phyloP scores from a whole-genome alignment of 2,113 vertebrate species.

The human (Homo sapiens) region GRCh38 chr4:39319501-39320000 shows the following conservation, averaged over 20 bases:
- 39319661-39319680: neutral
- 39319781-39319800: neutral
- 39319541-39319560: neutral
- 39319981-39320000: neutral
- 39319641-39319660: neutral
- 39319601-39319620: neutral
- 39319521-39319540: neutral
- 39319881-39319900: neutral
- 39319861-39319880: neutral
- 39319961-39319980: neutral
- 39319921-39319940: neutral
- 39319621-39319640: slow-evolving; percentile 34
- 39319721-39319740: neutral
- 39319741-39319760: neutral
- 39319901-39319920: neutral
- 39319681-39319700: neutral
- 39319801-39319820: neutral
- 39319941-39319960: neutral
- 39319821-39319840: neutral
- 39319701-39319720: neutral
- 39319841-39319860: neutral
- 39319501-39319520: neutral
- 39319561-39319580: slow-evolving; percentile 19
- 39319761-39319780: neutral
- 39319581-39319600: neutral